Evolutionary conservation across 2,888 invertebrate genomes (phyloP).

Genomic region (Lagria hirta): DNA sequence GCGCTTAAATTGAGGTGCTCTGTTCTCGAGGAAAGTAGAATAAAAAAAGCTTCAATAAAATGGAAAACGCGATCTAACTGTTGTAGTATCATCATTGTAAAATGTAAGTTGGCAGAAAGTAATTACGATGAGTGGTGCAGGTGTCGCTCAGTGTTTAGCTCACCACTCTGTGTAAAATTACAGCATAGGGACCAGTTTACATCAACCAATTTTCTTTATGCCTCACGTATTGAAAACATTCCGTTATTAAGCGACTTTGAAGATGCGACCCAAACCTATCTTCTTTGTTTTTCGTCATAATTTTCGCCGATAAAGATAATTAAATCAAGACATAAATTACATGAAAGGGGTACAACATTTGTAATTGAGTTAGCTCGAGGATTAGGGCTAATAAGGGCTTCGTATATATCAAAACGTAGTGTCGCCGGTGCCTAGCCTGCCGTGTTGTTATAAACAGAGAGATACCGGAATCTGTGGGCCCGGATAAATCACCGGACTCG

Average conservation of each 20-base stretch:
- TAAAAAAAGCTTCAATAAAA: too few relatives aligned
- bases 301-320: slow-evolving; percentile 14
- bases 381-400: slow-evolving; percentile 51
- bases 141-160: slow-evolving; percentile 39
- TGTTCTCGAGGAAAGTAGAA: too few relatives aligned
- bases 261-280: slow-evolving; percentile 1
- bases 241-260: slow-evolving; percentile 11
- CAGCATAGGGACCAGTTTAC: slow-evolving; percentile 44
- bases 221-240: slow-evolving; percentile 23
- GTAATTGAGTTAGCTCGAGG: slow-evolving; percentile 50
- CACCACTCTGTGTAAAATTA: slow-evolving; percentile 38
- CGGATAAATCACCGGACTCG: slow-evolving; percentile 54
- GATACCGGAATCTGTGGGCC: slow-evolving; percentile 49
- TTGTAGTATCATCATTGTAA: slow-evolving; percentile 22
- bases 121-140: slow-evolving; percentile 48
- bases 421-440: slow-evolving; percentile 35
- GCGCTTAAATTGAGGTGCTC: too few relatives aligned
- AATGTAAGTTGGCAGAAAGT: slow-evolving; percentile 39
- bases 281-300: slow-evolving; percentile 5
- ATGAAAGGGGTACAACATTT: slow-evolving; percentile 40
- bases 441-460: slow-evolving; percentile 45
- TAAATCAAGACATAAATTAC: slow-evolving; percentile 37
- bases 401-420: slow-evolving; percentile 52
- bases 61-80: slow-evolving; percentile 24
- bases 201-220: slow-evolving; percentile 44